A percentile compares a stretch with the other conserved stretches of the same genome.
These are phyloP conservation scores for Saccopteryx bilineata DNA, from an alignment of 2,113 vertebrate genomes.

Conservation along the genomic window DNA sequence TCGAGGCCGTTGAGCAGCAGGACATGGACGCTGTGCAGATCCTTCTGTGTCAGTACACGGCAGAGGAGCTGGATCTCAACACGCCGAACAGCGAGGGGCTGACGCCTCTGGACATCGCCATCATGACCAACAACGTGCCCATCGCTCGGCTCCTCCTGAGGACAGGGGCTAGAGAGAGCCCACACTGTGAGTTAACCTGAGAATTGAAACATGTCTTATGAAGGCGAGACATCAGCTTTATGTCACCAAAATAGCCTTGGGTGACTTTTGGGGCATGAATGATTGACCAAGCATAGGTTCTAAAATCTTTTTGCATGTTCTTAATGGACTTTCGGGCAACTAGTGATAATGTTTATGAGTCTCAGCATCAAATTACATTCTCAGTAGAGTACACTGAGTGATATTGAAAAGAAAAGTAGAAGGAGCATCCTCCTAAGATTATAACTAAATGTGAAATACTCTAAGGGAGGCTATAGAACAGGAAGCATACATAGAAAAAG, in stretches of 20 bases:
- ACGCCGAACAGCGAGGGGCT: slow-evolving; percentile 96
- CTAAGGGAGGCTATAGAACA: not conserved
- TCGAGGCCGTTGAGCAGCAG: slow-evolving; percentile 97
- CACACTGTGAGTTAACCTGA: slow-evolving; percentile 95
- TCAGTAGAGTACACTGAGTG: not conserved
- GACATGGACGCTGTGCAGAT: slow-evolving; percentile 95
- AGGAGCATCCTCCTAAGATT: not conserved
- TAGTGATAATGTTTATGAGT: not conserved
- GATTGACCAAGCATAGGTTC: not conserved
- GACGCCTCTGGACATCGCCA: slow-evolving; percentile 95
- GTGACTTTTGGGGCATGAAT: not conserved
- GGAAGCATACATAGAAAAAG: not conserved
- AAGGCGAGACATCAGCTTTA: not conserved
- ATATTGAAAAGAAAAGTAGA: not conserved
- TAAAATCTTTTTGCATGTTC: not conserved
- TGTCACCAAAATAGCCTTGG: not conserved
- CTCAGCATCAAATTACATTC: not conserved
- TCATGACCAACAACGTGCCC: slow-evolving; percentile 97
- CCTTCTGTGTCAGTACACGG: slow-evolving; percentile 94
- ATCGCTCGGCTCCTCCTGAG: slow-evolving; percentile 95
- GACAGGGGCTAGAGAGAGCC: slow-evolving; percentile 95
- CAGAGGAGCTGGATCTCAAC: slow-evolving; percentile 97
- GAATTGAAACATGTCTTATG: not conserved
- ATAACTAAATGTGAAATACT: not conserved
- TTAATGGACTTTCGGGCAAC: not conserved